Evolutionary conservation across 2,113 vertebrate species (phyloP), one percentile per base, ranked within the genome.

Genomic region (Panurus biarmicus): DNA sequence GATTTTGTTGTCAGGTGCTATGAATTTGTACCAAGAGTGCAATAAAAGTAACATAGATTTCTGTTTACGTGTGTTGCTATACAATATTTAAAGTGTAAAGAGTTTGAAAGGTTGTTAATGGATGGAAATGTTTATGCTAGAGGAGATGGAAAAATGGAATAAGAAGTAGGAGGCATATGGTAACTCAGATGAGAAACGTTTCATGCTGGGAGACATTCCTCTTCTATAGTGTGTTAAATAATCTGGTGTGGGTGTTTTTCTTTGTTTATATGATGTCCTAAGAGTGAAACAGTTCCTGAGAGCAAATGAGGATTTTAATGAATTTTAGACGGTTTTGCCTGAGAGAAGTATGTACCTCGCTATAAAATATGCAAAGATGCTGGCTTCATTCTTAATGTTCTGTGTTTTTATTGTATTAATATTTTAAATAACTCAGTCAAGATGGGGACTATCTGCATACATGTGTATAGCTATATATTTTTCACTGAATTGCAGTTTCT

Each of bases 31-130:
- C 11, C 29, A 74, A 57, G 45, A 82, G n/a, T 79, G 74, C 42
- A 87, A 85, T 91, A 94, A 89, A 91, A 95, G 45, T 61, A 89
- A 67, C 60, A 78, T 31, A 94, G 53, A 42, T 66, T 80, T 86
- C 76, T 87, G 70, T 94, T 95, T 89, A 65, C 62, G 25, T 85
- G 42, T 79, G 42, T 70, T 94, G 42, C 50, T 92, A 28, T 84
- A 75, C 85, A 89, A 85, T 96, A 95, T 90, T 92, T 94, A 94
- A 95, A 87, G 48, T 72, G 62, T 57, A 81, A 93, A 91, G 84
- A 58, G 73, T 79, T 87, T 95, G 89, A 95, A 89, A 94, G 54
- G 70, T 38, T 94, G 50, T 85, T 96, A 95, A 95, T 92, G 85
- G 56, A 87, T 79, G 25, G 24, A 87, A 87, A 54, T 82, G 76